Evolutionary conservation across 2,113 vertebrate genomes (phyloP), one percentile per base, ranked within the genome.

Genomic region (Varanus salvator): DNA sequence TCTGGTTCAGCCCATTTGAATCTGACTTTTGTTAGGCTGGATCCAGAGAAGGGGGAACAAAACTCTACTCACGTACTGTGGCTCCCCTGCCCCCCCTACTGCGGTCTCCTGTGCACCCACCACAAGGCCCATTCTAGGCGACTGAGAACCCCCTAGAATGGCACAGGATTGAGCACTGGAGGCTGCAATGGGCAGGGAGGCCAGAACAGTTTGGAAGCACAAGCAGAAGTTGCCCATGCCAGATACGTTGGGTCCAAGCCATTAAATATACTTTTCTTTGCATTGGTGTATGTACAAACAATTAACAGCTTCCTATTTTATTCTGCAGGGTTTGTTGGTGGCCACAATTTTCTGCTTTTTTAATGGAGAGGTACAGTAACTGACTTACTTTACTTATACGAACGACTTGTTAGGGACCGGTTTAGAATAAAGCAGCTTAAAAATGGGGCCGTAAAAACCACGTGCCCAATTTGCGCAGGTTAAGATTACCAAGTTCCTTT

Each of bases 331-430:
- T 84, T 96, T 99, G 72, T 96, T 99, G 92, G 99, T 99, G 93
- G 98, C 99, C 90, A 99, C 99, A 25, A 99, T 99, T 95, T 99
- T 99, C 97, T 99, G 99, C 97, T 99, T 99, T 96, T 99, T 99
- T 95, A 99, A 99, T 75, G 99, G 99, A 92, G 99, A 99, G 98
- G 99, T 99, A 98, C 91, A 87, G 91, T 89, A 92, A 87, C 38
- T 57, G 0, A n/a, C 91, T 21, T 91, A 69, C 81, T 88, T 88
- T 7, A 14, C 71, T 38, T 76, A 29, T 84, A 80, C 0, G 11
- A 29, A 83, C 1, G 27, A 21, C 74, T 77, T 75, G 1, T 52
- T 84, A 60, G 77, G 23, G 23, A 27, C 0, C 1, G 21, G 7
- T 71, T 69, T 31, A 0, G 50, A 71, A 54, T 23, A 11, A 57